Evolutionary conservation across 2,797 vertebrate genomes (phyloP).

Genomic region (Takifugu ocellatus): DNA sequence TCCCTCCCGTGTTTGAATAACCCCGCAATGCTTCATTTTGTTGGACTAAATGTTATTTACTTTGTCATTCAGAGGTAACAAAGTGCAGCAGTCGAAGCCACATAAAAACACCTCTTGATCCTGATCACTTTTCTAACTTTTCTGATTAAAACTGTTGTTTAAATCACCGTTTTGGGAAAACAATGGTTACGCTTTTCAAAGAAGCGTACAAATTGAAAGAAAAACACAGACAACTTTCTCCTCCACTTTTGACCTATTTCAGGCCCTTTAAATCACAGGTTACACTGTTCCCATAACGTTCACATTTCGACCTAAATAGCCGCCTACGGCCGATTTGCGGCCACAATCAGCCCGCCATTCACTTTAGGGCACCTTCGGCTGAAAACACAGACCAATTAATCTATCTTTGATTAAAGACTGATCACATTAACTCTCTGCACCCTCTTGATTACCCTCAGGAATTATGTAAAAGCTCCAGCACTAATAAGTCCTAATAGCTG

Average conservation of each 20-base stretch:
- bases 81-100: neutral
- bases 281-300: conserved; percentile 40
- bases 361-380: conserved; percentile 11
- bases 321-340: conserved; percentile 36
- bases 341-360: conserved; percentile 36
- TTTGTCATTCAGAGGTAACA: conserved; percentile 23
- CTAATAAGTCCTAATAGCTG: conserved; percentile 65
- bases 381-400: conserved; percentile 51
- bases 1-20: conserved; percentile 26
- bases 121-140: conserved; percentile 1
- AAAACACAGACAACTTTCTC: conserved; percentile 19
- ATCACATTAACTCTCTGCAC: conserved; percentile 45
- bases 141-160: neutral
- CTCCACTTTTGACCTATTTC: conserved; percentile 15
- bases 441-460: conserved; percentile 58
- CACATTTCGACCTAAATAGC: conserved; percentile 45
- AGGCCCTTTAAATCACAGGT: conserved; percentile 35
- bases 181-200: neutral
- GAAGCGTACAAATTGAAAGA: neutral
- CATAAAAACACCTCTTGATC: conserved; percentile 1
- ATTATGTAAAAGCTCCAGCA: conserved; percentile 31
- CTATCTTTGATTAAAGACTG: conserved; percentile 59
- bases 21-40: conserved; percentile 34
- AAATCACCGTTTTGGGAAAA: neutral
- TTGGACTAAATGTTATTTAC: conserved; percentile 11